phyloP scores from a whole-genome alignment of 2,113 vertebrate species.

The Oxygymnocypris stewartii region DNA sequence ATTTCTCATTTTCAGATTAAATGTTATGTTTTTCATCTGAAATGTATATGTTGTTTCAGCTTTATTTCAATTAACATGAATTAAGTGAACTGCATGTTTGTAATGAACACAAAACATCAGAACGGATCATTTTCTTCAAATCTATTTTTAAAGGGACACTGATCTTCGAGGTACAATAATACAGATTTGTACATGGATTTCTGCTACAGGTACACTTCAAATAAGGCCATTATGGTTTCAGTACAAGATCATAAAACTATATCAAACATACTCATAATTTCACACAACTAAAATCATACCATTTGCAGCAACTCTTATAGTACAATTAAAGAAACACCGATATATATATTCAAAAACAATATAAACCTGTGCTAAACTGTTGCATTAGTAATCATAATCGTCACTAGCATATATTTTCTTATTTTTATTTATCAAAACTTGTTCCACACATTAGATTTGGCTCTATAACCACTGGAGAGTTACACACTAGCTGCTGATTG shows the following conservation, averaged over 20 bases:
- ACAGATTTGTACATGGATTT: constrained; percentile 15
- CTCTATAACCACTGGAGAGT: constrained; percentile 8
- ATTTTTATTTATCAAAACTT: no score
- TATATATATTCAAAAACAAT: background rate
- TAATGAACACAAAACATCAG: background rate
- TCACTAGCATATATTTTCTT: background rate
- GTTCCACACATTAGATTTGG: background rate
- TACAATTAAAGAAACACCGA: constrained; percentile 30
- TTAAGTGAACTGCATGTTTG: background rate
- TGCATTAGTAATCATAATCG: background rate
- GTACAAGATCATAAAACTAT: constrained; percentile 23
- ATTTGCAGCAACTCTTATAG: constrained; percentile 3
- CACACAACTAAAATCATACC: constrained; percentile 7
- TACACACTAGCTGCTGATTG: constrained; percentile 30
- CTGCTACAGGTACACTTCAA: constrained; percentile 41
- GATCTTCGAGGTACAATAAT: constrained; percentile 24
- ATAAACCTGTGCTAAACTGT: background rate
- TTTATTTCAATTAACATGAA: background rate
- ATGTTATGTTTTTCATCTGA: background rate
- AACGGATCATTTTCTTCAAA: background rate
- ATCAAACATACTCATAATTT: constrained; percentile 18
- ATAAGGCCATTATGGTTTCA: constrained; percentile 44
- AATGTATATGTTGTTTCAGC: background rate
- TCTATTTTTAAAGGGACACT: constrained; percentile 13
- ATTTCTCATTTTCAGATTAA: background rate